Conservation (phyloP, 1,140 invertebrate genomes). For the Apis laboriosa region DNA sequence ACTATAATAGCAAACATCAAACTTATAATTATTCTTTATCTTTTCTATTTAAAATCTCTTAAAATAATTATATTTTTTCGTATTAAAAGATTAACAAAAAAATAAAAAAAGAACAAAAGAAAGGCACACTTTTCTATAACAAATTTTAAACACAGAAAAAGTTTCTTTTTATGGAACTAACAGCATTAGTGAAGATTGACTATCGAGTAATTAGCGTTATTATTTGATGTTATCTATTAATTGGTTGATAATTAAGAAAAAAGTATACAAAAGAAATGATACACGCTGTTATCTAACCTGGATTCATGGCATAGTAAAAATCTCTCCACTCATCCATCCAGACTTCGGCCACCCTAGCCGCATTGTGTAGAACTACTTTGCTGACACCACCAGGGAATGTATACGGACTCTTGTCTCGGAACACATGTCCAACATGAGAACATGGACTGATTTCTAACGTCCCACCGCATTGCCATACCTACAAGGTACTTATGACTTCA, state of each 20-base stretch:
- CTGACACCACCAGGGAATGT: slow-evolving; percentile 99
- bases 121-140: slow-evolving; percentile 14
- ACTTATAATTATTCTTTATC: not conserved
- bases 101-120: slow-evolving; percentile 3
- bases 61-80: not conserved
- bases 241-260: slow-evolving; percentile 20
- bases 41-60: not conserved
- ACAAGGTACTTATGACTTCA: slow-evolving; percentile 78
- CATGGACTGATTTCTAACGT: slow-evolving; percentile 97
- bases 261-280: slow-evolving; percentile 50
- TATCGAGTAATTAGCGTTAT: slow-evolving; percentile 13
- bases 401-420: slow-evolving; percentile 99
- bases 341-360: slow-evolving; percentile 96
- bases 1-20: not conserved
- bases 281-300: slow-evolving; percentile 87
- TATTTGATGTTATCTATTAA: slow-evolving; percentile 26
- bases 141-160: not conserved
- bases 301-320: slow-evolving; percentile 99
- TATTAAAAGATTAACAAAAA: not conserved
- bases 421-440: slow-evolving; percentile 98
- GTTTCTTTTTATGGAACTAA: not conserved
- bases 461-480: slow-evolving; percentile 99
- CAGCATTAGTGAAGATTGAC: not conserved
- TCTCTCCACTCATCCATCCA: slow-evolving; percentile 99
- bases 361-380: slow-evolving; percentile 98